Evolutionary conservation across 2,113 vertebrate species (phyloP).

Genomic region (Sorex fumeus): DNA sequence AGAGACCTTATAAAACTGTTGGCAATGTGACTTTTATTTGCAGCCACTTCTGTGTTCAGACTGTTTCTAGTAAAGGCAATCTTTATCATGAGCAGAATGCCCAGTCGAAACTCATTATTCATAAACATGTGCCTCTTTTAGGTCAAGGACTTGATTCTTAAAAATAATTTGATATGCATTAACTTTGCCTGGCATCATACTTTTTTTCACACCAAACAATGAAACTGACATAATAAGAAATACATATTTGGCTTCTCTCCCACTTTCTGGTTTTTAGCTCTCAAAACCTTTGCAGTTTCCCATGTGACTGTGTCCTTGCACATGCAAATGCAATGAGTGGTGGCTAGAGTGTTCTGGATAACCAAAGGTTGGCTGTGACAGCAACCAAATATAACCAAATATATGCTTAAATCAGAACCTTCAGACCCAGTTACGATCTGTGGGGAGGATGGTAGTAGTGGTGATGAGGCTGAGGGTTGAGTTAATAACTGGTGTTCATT

Average conservation of each 20-base stretch:
- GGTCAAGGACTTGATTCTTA: constrained; percentile 42
- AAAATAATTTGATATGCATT: not conserved
- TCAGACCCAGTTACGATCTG: not conserved
- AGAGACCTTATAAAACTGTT: constrained; percentile 42
- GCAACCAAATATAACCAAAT: not conserved
- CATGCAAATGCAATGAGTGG: not conserved
- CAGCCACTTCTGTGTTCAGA: constrained; percentile 29
- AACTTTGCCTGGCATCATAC: constrained; percentile 5
- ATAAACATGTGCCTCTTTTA: constrained; percentile 11
- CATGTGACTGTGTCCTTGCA: not conserved
- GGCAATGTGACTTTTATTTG: constrained; percentile 59
- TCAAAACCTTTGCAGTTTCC: not conserved
- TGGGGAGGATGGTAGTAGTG: not conserved
- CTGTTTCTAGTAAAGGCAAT: constrained; percentile 48
- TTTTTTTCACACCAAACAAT: constrained; percentile 53
- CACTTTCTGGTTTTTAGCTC: not conserved
- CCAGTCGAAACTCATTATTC: not conserved
- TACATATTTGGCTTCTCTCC: constrained; percentile 7
- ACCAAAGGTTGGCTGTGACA: not conserved
- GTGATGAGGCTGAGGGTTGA: not conserved
- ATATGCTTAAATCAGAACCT: constrained; percentile 20
- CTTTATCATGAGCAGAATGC: constrained; percentile 23
- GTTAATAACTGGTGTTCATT: not conserved
- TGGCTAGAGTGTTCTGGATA: not conserved
- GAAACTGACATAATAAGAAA: not conserved